Evolutionary conservation across 2,888 invertebrate genomes (phyloP).

Genomic region (Dusona sp.): DNA sequence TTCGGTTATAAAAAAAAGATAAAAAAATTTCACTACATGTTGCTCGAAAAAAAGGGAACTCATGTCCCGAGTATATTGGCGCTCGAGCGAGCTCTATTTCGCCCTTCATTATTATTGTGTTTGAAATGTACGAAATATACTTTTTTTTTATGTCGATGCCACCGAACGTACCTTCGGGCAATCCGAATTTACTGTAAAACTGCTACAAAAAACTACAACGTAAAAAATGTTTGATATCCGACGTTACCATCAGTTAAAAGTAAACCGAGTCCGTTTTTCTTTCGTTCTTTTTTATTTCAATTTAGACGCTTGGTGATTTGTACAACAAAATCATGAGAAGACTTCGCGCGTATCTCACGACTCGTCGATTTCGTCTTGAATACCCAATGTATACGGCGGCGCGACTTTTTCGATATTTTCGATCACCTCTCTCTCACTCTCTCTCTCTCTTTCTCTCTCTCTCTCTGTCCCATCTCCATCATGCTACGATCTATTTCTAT

Average conservation of each 20-base stretch:
- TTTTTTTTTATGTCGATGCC: background rate
- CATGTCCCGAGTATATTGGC: background rate
- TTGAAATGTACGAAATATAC: background rate
- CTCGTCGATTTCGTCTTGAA: background rate
- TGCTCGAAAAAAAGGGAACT: background rate
- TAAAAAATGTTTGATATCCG: background rate
- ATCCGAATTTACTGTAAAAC: no score
- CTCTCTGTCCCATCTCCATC: slow-evolving; percentile 6
- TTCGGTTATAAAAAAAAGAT: background rate
- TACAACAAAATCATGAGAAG: background rate
- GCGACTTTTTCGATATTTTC: slow-evolving; percentile 8
- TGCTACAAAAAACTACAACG: no score
- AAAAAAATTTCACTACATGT: background rate
- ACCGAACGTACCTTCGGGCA: background rate
- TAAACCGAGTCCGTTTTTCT: background rate
- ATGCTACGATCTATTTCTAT: slow-evolving; percentile 10
- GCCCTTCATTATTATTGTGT: background rate
- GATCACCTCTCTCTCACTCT: background rate
- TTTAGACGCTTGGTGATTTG: background rate
- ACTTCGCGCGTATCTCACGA: background rate
- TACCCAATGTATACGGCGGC: background rate
- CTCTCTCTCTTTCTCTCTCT: background rate
- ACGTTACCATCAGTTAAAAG: background rate
- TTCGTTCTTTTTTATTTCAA: background rate
- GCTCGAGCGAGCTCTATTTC: background rate